Percentiles rank a stretch among this genome's conserved stretches.
phyloP scores from a whole-genome alignment of 2,113 vertebrate species.

The Phaethon lepturus region DNA sequence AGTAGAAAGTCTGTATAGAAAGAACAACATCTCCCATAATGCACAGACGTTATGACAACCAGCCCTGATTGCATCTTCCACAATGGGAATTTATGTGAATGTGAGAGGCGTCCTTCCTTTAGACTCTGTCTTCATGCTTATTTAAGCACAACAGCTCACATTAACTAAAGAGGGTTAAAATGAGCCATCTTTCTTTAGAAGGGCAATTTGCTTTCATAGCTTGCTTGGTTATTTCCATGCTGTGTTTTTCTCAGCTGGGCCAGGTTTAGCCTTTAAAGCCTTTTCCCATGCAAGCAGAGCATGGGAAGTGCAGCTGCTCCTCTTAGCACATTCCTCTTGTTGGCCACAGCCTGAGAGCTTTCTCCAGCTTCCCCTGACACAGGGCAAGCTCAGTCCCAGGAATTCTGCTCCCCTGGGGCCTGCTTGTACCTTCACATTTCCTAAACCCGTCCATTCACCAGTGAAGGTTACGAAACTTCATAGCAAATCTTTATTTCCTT shows the following conservation, averaged over 20 bases:
- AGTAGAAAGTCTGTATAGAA: not conserved
- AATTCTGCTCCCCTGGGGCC: not conserved
- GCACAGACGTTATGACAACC: not conserved
- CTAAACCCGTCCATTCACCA: not conserved
- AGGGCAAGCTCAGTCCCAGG: accelerated
- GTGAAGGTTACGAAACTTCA: not conserved
- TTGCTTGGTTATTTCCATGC: not conserved
- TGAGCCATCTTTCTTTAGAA: not conserved
- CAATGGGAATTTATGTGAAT: not conserved
- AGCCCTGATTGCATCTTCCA: not conserved
- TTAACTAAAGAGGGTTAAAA: not conserved
- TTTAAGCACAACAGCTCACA: constrained; percentile 6
- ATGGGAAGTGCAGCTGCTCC: not conserved
- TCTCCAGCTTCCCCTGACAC: not conserved
- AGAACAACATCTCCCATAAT: not conserved
- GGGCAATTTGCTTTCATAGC: not conserved
- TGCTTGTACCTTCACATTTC: not conserved
- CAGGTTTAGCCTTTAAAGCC: not conserved
- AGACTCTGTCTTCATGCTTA: not conserved
- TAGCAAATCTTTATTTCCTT: not conserved
- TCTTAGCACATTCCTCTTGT: not conserved
- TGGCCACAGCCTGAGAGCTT: not conserved
- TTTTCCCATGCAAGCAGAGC: not conserved
- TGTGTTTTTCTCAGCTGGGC: not conserved
- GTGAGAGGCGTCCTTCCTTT: not conserved